Evolutionary conservation across 2,113 vertebrate genomes (phyloP).

Genomic region (Tetrax tetrax): DNA sequence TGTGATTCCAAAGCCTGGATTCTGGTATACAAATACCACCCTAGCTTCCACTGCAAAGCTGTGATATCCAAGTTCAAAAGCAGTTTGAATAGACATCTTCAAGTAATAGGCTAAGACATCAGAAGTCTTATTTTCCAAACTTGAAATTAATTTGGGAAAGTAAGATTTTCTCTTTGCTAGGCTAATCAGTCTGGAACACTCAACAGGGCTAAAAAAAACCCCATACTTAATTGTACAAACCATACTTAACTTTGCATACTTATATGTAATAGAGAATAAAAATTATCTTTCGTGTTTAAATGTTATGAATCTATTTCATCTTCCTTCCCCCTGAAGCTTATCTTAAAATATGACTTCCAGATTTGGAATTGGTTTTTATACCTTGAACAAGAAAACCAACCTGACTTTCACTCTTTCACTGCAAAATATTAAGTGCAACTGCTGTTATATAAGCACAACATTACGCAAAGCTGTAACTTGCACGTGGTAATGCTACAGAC

Average conservation of each 20-base stretch:
- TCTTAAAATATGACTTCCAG: background rate
- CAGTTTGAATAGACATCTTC: background rate
- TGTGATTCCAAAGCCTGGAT: background rate
- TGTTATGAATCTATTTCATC: background rate
- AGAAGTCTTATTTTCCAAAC: conserved; percentile 6
- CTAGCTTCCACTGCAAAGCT: background rate
- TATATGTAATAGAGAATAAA: background rate
- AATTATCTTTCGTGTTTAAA: background rate
- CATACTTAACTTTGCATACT: background rate
- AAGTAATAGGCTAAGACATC: background rate
- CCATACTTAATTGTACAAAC: background rate
- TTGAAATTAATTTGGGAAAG: background rate
- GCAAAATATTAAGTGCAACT: background rate
- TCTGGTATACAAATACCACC: background rate
- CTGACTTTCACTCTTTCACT: background rate
- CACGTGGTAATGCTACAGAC: background rate
- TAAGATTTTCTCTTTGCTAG: background rate
- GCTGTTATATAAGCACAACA: background rate
- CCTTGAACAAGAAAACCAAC: background rate
- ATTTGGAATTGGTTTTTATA: background rate
- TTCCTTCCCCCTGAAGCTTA: background rate
- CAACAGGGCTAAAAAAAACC: background rate
- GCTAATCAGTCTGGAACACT: background rate
- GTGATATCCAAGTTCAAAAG: conserved; percentile 35
- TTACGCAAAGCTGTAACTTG: background rate